phyloP scores from a whole-genome alignment of 1,140 invertebrate species.

The Magallana gigas region DNA sequence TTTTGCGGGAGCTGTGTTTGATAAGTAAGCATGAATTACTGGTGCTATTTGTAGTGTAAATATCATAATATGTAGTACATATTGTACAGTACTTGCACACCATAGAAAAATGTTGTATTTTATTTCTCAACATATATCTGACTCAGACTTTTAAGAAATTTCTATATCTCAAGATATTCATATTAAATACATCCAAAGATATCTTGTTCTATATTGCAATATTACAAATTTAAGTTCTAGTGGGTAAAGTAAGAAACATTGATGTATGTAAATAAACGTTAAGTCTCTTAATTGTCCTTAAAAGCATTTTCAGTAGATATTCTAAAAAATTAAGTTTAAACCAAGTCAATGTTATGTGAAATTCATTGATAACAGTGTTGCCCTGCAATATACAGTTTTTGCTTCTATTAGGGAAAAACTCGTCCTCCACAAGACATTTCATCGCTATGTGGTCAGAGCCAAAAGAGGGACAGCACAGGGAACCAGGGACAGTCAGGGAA shows the following conservation, averaged over 20 bases:
- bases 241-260: too few relatives aligned
- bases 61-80: neutral
- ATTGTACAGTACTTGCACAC: neutral
- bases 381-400: neutral
- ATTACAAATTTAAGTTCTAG: too few relatives aligned
- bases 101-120: neutral
- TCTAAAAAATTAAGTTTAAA: too few relatives aligned
- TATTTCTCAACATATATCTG: too few relatives aligned
- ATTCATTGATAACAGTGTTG: too few relatives aligned
- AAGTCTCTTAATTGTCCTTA: neutral
- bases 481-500: slow-evolving; percentile 84
- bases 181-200: too few relatives aligned
- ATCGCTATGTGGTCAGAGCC: slow-evolving; percentile 90
- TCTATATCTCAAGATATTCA: too few relatives aligned
- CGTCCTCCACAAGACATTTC: slow-evolving; percentile 91
- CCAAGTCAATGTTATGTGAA: too few relatives aligned
- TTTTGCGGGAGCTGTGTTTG: slow-evolving; percentile 91
- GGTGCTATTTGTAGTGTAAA: too few relatives aligned
- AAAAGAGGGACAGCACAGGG: slow-evolving; percentile 91
- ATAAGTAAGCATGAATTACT: slow-evolving; percentile 79
- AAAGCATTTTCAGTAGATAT: too few relatives aligned
- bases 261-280: neutral
- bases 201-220: too few relatives aligned
- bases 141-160: too few relatives aligned
- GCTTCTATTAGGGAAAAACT: slow-evolving; percentile 79